Evolutionary conservation across 2,113 vertebrate genomes (phyloP).

Genomic region (Ptychochromis oligacanthus): DNA sequence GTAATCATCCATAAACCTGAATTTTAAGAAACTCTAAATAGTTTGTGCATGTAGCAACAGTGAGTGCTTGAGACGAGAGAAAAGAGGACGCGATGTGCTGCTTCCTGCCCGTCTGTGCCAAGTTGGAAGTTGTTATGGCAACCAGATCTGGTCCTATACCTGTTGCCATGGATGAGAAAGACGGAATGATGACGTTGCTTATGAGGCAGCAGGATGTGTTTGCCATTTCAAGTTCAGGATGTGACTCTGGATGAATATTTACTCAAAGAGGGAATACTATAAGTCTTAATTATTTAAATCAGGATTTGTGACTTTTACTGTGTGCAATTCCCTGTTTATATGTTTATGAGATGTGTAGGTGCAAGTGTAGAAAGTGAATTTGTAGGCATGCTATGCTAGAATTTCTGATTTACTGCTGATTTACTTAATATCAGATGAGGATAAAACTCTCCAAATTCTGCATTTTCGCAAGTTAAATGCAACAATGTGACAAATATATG

Average conservation of each 20-base stretch:
- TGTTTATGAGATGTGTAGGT: not conserved
- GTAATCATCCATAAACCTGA: slow-evolving; percentile 22
- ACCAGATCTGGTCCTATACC: slow-evolving; percentile 69
- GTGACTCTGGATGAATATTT: slow-evolving; percentile 45
- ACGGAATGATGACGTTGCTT: slow-evolving; percentile 65
- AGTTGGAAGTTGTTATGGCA: slow-evolving; percentile 79
- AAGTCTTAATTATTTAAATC: not conserved
- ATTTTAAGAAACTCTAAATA: slow-evolving; percentile 10
- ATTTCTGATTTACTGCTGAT: too few species aligned
- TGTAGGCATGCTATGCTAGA: not conserved
- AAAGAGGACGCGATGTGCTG: slow-evolving; percentile 51
- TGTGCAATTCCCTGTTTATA: not conserved
- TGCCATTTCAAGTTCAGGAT: slow-evolving; percentile 61
- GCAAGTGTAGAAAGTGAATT: not conserved
- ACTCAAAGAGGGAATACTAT: slow-evolving; percentile 25
- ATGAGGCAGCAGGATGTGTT: slow-evolving; percentile 56
- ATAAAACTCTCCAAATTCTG: not conserved
- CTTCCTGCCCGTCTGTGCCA: slow-evolving; percentile 65
- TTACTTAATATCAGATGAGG: rapidly evolving
- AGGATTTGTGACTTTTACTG: not conserved
- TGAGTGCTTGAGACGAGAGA: slow-evolving; percentile 23
- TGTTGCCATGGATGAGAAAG: slow-evolving; percentile 79
- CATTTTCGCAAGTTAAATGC: not conserved
- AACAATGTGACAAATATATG: not conserved
- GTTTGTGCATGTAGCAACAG: slow-evolving; percentile 8